These are phyloP conservation scores for Anarrhichthys ocellatus DNA, from an alignment of 2,113 vertebrate genomes.

Conservation along the genomic window DNA sequence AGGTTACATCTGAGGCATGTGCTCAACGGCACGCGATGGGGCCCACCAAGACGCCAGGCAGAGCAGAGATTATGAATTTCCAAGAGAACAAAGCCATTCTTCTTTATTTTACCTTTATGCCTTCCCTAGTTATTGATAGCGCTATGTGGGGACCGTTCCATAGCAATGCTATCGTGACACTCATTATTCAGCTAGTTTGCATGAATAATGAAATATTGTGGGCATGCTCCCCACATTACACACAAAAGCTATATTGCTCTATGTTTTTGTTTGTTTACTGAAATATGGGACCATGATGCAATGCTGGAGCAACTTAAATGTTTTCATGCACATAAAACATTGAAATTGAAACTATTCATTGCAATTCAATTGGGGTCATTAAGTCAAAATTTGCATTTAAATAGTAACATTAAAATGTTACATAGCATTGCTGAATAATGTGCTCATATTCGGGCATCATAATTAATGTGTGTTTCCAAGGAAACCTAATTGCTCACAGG, in stretches of 20 bases:
- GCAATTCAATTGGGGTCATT: slow-evolving; percentile 73
- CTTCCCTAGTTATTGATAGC: slow-evolving; percentile 18
- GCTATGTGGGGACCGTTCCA: slow-evolving; percentile 21
- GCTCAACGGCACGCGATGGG: slow-evolving; percentile 44
- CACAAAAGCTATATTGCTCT: slow-evolving; percentile 12
- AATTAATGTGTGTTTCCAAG: slow-evolving; percentile 76
- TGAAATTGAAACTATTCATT: slow-evolving; percentile 73
- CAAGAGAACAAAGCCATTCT: slow-evolving; percentile 15
- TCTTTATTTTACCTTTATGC: slow-evolving; percentile 27
- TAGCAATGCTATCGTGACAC: slow-evolving; percentile 30
- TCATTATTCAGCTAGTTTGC: slow-evolving; percentile 31
- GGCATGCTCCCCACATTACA: slow-evolving; percentile 8
- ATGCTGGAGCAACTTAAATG: slow-evolving; percentile 36
- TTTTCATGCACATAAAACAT: slow-evolving; percentile 60
- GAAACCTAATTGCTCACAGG: slow-evolving; percentile 72
- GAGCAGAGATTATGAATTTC: slow-evolving; percentile 30
- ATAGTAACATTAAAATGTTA: slow-evolving; percentile 78
- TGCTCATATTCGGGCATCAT: slow-evolving; percentile 69
- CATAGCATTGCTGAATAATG: slow-evolving; percentile 72
- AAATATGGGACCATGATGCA: slow-evolving; percentile 48
- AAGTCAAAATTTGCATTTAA: slow-evolving; percentile 83
- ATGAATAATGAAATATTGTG: slow-evolving; percentile 29
- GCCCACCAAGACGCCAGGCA: slow-evolving; percentile 44
- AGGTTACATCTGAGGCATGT: slow-evolving; percentile 72
- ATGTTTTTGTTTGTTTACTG: slow-evolving; percentile 9